Evolutionary conservation across 2,888 invertebrate genomes (phyloP).

Genomic region (Drosophila rellima): DNA sequence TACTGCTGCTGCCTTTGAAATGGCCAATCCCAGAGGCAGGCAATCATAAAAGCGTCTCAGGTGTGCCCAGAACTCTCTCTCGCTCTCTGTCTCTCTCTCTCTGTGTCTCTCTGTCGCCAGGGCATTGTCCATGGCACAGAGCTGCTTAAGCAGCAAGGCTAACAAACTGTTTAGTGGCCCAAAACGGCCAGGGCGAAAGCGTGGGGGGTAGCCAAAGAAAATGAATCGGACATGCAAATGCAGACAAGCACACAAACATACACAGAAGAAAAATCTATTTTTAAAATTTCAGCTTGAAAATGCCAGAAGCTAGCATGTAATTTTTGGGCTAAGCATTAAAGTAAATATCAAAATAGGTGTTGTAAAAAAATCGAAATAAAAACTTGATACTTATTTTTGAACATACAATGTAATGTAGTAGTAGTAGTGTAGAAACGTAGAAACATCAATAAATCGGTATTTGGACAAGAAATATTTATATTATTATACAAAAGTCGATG

Average conservation of each 20-base stretch:
- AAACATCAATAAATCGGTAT: too few species aligned
- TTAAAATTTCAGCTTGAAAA: background rate
- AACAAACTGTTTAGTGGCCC: constrained; percentile 47
- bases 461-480: too few species aligned
- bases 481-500: too few species aligned
- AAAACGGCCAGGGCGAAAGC: background rate
- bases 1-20: constrained; percentile 38
- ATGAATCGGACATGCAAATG: constrained; percentile 57
- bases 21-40: constrained; percentile 50
- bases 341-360: too few species aligned
- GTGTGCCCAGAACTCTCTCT: constrained; percentile 38
- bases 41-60: constrained; percentile 62
- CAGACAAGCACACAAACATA: background rate
- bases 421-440: too few species aligned
- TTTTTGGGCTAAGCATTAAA: too few species aligned
- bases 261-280: background rate
- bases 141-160: constrained; percentile 46
- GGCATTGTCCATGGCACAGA: constrained; percentile 9
- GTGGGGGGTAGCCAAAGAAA: constrained; percentile 14
- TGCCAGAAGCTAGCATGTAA: background rate
- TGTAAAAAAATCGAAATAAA: too few species aligned
- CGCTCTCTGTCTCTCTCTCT: too few species aligned
- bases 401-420: too few species aligned
- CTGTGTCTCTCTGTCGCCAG: constrained; percentile 1
- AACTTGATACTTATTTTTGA: too few species aligned